phyloP scores from a whole-genome alignment of 2,888 invertebrate species.

The Tetheella fluctuosa region DNA sequence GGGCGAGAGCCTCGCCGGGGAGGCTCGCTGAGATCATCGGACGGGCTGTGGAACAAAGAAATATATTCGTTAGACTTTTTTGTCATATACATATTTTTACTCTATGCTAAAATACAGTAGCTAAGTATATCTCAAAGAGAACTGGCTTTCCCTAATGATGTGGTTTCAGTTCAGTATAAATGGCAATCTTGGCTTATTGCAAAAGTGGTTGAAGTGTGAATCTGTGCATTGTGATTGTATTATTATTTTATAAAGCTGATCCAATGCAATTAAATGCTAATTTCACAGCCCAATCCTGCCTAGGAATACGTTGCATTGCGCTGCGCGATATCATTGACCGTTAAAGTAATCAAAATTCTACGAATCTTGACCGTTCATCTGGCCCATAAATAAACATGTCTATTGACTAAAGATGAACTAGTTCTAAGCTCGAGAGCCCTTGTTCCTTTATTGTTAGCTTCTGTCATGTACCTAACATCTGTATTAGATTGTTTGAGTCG shows the following conservation, averaged over 20 bases:
- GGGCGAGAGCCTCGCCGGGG: conserved; percentile 86
- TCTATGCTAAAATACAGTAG: not conserved
- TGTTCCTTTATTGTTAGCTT: conserved; percentile 31
- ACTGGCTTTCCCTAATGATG: not conserved
- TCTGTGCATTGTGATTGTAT: not conserved
- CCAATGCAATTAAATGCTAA: not conserved
- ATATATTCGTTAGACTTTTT: conserved; percentile 24
- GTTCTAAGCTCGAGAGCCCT: conserved; percentile 28
- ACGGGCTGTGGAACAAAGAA: conserved; percentile 69
- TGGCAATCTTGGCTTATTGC: too few relatives aligned
- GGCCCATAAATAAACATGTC: conserved; percentile 21
- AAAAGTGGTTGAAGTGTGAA: not conserved
- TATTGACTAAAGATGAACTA: conserved; percentile 26
- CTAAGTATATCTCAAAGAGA: not conserved
- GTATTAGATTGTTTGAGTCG: conserved; percentile 59
- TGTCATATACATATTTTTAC: too few relatives aligned
- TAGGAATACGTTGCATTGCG: not conserved
- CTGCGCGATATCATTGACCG: not conserved
- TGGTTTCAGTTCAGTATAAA: not conserved
- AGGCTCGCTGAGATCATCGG: conserved; percentile 88
- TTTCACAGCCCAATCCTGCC: not conserved
- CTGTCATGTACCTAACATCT: conserved; percentile 49
- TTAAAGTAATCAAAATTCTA: conserved; percentile 9
- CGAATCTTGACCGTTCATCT: conserved; percentile 21
- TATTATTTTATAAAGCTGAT: not conserved